Percentiles rank a stretch among this genome's conserved stretches.
Conservation (phyloP, 1,140 invertebrate species). For the Papilio glaucus region DNA sequence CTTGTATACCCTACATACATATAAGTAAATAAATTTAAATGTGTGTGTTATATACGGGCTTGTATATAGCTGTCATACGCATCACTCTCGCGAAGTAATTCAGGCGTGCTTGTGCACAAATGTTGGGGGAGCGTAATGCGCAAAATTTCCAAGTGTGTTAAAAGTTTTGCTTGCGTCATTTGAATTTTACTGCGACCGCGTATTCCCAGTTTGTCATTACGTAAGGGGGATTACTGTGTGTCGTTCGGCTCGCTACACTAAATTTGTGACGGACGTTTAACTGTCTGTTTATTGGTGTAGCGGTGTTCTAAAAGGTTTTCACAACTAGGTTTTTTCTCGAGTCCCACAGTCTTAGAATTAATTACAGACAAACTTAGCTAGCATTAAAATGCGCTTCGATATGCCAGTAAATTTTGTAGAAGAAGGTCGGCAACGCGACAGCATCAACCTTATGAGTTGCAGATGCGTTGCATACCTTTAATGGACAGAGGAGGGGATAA, state of each 20-base stretch:
- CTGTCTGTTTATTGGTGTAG: too few relatives aligned
- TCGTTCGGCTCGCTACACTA: not conserved
- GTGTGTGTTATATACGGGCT: not conserved
- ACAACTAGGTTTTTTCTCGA: too few relatives aligned
- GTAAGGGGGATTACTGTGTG: not conserved
- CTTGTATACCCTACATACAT: too few relatives aligned
- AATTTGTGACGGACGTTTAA: not conserved
- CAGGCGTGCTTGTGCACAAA: constrained; percentile 1
- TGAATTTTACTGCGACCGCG: not conserved
- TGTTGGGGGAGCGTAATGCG: not conserved
- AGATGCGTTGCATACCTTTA: too few relatives aligned
- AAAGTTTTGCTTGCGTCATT: constrained; percentile 19
- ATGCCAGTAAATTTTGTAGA: too few relatives aligned
- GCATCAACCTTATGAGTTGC: too few relatives aligned
- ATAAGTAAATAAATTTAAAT: not conserved
- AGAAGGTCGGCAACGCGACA: too few relatives aligned
- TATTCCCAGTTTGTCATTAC: not conserved
- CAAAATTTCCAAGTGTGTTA: constrained; percentile 14
- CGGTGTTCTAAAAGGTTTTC: too few relatives aligned
- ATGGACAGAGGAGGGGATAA: too few relatives aligned
- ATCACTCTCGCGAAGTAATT: not conserved
- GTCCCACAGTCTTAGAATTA: too few relatives aligned
- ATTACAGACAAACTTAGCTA: too few relatives aligned
- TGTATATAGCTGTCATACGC: not conserved
- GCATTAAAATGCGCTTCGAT: too few relatives aligned